phyloP scores from a whole-genome alignment of 1,140 invertebrate genomes.

The Penaeus japonicus region DNA sequence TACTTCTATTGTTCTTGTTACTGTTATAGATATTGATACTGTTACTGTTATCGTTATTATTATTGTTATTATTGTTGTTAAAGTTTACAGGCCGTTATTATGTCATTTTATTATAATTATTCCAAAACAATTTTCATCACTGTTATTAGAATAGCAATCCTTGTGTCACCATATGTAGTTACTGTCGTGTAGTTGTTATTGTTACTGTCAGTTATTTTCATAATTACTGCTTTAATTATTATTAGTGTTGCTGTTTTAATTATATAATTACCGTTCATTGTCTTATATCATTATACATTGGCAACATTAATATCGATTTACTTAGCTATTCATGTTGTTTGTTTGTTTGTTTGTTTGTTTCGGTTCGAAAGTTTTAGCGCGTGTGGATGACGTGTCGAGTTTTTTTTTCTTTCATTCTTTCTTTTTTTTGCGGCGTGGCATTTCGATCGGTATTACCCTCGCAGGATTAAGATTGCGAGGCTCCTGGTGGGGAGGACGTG shows the following conservation, averaged over 20 bases:
- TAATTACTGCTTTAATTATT: constrained; percentile 24
- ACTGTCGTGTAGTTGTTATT: neutral
- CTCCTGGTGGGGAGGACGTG: too few species aligned
- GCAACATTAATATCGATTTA: neutral
- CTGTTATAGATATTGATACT: neutral
- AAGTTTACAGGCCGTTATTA: too few species aligned
- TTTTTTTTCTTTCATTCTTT: neutral
- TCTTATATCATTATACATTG: too few species aligned
- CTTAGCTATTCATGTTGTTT: neutral
- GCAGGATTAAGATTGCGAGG: too few species aligned
- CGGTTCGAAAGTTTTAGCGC: neutral
- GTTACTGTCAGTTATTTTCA: constrained; percentile 21
- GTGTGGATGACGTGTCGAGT: neutral
- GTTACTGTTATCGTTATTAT: neutral
- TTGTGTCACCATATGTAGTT: too few species aligned
- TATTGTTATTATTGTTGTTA: neutral
- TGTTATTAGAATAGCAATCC: too few species aligned
- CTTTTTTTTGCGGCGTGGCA: too few species aligned
- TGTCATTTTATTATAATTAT: too few species aligned
- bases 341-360: neutral
- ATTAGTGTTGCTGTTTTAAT: neutral
- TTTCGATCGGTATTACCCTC: too few species aligned
- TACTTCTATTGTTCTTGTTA: constrained; percentile 4
- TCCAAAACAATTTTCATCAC: too few species aligned
- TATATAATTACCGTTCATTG: neutral